Conservation (phyloP, 2,113 vertebrate genomes). For the Sphyrna mokarran region DNA sequence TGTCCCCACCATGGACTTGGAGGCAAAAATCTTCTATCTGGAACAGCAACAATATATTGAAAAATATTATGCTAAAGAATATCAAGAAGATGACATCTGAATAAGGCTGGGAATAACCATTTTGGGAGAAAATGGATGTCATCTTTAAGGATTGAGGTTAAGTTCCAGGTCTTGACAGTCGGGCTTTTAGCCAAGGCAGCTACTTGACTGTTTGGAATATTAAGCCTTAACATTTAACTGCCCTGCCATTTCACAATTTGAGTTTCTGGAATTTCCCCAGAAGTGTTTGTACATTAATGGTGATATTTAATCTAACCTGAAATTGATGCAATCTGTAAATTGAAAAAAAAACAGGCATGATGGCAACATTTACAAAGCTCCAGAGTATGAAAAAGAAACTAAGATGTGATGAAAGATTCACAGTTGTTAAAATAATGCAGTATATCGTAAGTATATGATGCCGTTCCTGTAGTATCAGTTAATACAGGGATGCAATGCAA, state of each 20-base stretch:
- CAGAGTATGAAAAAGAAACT: background rate
- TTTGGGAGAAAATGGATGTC: background rate
- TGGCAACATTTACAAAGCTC: background rate
- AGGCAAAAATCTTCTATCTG: too few species aligned
- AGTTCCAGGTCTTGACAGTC: background rate
- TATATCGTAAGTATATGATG: background rate
- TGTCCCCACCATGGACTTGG: too few species aligned
- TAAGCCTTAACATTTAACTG: background rate
- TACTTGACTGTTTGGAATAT: background rate
- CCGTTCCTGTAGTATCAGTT: background rate
- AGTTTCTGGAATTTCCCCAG: slow-evolving; percentile 17
- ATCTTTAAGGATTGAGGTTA: background rate
- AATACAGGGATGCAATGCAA: background rate
- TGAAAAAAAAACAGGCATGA: background rate
- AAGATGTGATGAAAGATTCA: background rate
- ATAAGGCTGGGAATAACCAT: background rate
- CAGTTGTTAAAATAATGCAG: background rate
- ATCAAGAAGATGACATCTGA: background rate
- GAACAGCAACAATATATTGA: too few species aligned
- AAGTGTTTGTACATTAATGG: background rate
- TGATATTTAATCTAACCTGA: background rate
- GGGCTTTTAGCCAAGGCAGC: background rate
- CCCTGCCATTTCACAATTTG: background rate
- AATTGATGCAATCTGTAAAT: background rate
- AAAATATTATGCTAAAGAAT: background rate